Evolutionary conservation across 2,888 invertebrate genomes (phyloP), one percentile per base, ranked within the genome.

Genomic region (Elaeidobius kamerunicus): DNA sequence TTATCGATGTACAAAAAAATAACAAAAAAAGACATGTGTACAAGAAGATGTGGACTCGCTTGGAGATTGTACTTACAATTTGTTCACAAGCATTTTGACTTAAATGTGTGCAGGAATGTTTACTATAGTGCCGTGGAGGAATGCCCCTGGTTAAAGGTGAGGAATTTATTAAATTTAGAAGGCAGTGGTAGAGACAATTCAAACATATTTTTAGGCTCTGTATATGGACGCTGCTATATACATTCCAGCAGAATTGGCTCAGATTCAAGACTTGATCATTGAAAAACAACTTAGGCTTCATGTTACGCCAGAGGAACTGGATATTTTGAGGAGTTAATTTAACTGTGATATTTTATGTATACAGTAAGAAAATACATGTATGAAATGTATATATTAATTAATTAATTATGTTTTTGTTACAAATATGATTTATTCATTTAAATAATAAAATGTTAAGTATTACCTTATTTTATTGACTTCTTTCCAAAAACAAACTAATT

Each of bases 261-360:
- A 84, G 73, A 79, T 89, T 60, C 84, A 85, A 65, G 89, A 88
- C 74, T 74, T 86, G 50, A 78, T 88, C 65, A 82, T 85, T 45
- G 88, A 88, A 67, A 86, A 87, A 65, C 82, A 83, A 66, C 73
- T 89, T 55, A 77, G 89, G 45, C 76, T 86, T 63, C 89, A 86
- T 71, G 83, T 88, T 36, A 80, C 88, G 36, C 83, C 84, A 1
- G 86, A 88, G 69, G 90, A 90, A 73, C 76, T 90, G 51, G 80
- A 82, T 58, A 79, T 84, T 52, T 67, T 86, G 30, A 74, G 84
- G 61, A 75, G 69, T 65, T 77, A 42, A 47, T 6, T 23, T 6
- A 23, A 23, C 23, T 23, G 9, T 36, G 12, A 15, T 5, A n/a
- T 7, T 7, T 6, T 7, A n/a, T n/a, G n/a, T n/a, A n/a, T n/a